phyloP scores from a whole-genome alignment of 1,140 invertebrate species.

The Apis cerana region DNA sequence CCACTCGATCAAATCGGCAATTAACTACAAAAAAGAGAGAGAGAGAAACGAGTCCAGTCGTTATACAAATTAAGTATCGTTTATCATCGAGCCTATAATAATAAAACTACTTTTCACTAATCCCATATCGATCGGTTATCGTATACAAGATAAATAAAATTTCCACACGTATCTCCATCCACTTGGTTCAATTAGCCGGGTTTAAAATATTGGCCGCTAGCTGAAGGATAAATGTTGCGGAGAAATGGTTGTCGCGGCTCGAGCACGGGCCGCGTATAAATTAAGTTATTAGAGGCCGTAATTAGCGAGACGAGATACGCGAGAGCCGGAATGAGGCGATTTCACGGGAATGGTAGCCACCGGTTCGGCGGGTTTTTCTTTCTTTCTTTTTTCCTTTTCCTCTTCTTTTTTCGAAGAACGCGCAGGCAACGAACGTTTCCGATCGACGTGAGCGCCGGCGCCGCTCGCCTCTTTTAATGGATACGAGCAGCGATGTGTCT shows the following conservation, averaged over 20 bases:
- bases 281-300: constrained; percentile 27
- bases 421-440: constrained; percentile 10
- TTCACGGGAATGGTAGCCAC: constrained; percentile 21
- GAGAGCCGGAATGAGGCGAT: neutral
- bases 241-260: neutral
- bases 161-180: neutral
- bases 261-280: constrained; percentile 3
- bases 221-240: neutral
- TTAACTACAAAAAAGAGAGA: too few species aligned
- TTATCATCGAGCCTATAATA: neutral
- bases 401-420: too few species aligned
- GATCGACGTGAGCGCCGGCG: neutral
- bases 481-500: constrained; percentile 10
- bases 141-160: neutral
- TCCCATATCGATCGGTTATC: neutral
- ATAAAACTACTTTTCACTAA: neutral
- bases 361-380: constrained; percentile 22
- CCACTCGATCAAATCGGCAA: too few species aligned
- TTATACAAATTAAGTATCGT: neutral
- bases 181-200: neutral
- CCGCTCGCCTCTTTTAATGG: neutral
- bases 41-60: too few species aligned
- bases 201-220: neutral
- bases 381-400: neutral
- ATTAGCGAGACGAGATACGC: constrained; percentile 20